Evolutionary conservation across 2,797 vertebrate genomes (phyloP).

Genomic region (Rhabdophis nuchalis): DNA sequence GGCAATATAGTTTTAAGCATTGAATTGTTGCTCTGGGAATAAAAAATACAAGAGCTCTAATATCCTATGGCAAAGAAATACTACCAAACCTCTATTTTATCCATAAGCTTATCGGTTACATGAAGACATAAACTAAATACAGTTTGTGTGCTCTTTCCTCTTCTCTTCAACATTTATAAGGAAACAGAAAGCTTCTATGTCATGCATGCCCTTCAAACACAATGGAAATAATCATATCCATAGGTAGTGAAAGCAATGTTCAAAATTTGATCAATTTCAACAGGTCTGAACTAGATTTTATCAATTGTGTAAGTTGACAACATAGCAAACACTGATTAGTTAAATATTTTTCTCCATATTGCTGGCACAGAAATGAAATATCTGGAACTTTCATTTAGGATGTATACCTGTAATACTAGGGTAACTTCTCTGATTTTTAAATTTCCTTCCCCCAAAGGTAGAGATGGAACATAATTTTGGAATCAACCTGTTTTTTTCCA

Average conservation of each 20-base stretch:
- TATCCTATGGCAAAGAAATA: not conserved
- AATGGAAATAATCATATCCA: not conserved
- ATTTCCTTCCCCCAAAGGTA: not conserved
- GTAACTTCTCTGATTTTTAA: not conserved
- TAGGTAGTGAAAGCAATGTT: not conserved
- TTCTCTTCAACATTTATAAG: not conserved
- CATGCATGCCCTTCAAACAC: not conserved
- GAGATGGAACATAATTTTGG: not conserved
- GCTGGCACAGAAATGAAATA: not conserved
- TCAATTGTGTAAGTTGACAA: not conserved
- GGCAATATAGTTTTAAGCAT: not conserved
- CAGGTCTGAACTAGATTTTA: not conserved
- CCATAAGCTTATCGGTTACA: not conserved
- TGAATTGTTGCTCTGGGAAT: not conserved
- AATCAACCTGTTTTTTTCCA: not conserved
- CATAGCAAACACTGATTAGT: not conserved
- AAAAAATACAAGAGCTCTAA: not conserved
- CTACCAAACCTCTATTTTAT: not conserved
- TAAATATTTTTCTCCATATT: not conserved
- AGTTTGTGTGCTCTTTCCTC: not conserved
- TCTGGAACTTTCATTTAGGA: not conserved
- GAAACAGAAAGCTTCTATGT: not conserved
- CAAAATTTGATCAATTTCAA: not conserved
- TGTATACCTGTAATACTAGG: not conserved
- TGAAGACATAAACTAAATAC: not conserved